Evolutionary conservation across 2,797 vertebrate genomes (phyloP), one percentile per base, ranked within the genome.

Genomic region (Oceanodroma leucorhoa): DNA sequence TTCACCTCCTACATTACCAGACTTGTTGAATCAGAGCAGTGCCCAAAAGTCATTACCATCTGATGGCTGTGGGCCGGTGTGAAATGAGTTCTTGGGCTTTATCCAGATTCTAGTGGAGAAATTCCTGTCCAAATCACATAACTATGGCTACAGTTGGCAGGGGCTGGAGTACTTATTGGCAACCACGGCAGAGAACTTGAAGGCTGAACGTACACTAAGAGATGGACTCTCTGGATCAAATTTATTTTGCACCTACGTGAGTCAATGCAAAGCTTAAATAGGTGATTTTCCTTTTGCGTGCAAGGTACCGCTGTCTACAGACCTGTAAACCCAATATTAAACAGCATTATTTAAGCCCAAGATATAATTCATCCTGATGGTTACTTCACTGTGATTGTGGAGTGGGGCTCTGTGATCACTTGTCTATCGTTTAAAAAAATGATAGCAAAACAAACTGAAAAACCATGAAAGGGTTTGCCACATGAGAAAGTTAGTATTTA

Each of bases 51-150:
- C 72, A 58, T 95, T 91, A 81, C 92, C 46, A 65, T 92, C 82
- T 38, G 3, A 45, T 93, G 94, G 87, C 89, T 55, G 11, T 51
- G n/a, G 65, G 84, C 91, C 32, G 17, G 45, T 27, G 76, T 87
- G 82, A 91, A 95, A 96, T 66, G 82, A 95, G 61, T 80, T 89
- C 58, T 57, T 96, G 91, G 92, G 91, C 61, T 94, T 78, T 69
- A 75, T 94, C 94, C 95, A 97, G 94, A 29, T 76, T 71, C 69
- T 86, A 91, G 89, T 55, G 82, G 65, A 88, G 76, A 93, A 86
- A 91, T 91, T 94, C 58, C 65, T 81, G 76, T 95, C 92, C 92
- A 90, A 83, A 79, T 83, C 29, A 0, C 92, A 81, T 89, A 93
- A 45, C 92, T 81, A 78, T 67, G 92, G 93, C 69, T 95, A 9